Evolutionary conservation across 35 echinoderm and acorn worm species (phyloP).

Genomic region (Eucidaris tribuloides): DNA sequence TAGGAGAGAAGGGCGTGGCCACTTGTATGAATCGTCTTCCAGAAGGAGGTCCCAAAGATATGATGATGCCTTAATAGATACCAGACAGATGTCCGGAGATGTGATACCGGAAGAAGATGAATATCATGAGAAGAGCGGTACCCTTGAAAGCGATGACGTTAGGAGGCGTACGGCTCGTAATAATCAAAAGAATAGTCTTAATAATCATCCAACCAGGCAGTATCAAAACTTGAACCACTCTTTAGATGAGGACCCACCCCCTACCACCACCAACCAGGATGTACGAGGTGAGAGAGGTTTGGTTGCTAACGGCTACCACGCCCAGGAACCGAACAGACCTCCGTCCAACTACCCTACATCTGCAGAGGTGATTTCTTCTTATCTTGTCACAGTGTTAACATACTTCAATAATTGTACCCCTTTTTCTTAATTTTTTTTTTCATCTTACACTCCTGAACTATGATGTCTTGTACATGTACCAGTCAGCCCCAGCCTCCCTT

Average conservation of each 20-base stretch:
- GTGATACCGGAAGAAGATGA: conserved; percentile 19
- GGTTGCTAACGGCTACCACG: background rate
- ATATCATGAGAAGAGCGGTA: background rate
- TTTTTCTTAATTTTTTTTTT: too few species aligned
- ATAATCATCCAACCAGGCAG: conserved; percentile 6
- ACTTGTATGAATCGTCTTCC: conserved; percentile 3
- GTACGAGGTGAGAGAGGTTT: conserved; percentile 16
- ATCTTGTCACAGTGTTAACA: too few species aligned
- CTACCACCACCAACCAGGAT: background rate
- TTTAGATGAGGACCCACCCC: background rate
- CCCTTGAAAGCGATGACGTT: conserved; percentile 1
- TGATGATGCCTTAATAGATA: conserved; percentile 31
- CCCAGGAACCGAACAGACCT: background rate
- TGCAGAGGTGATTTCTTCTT: conserved; percentile 15
- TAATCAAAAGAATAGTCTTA: conserved; percentile 13
- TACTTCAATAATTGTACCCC: too few species aligned
- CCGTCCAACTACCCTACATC: conserved; percentile 16
- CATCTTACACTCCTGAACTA: too few species aligned
- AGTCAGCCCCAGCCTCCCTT: too few species aligned
- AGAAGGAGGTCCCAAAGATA: background rate
- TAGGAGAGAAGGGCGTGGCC: background rate
- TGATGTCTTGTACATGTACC: too few species aligned
- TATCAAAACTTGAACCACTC: conserved; percentile 22
- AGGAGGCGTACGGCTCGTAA: background rate
- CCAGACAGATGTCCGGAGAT: background rate